These are phyloP conservation scores for Leptothorax acervorum DNA, from an alignment of 2,888 invertebrate genomes.

Conservation along the genomic window DNA sequence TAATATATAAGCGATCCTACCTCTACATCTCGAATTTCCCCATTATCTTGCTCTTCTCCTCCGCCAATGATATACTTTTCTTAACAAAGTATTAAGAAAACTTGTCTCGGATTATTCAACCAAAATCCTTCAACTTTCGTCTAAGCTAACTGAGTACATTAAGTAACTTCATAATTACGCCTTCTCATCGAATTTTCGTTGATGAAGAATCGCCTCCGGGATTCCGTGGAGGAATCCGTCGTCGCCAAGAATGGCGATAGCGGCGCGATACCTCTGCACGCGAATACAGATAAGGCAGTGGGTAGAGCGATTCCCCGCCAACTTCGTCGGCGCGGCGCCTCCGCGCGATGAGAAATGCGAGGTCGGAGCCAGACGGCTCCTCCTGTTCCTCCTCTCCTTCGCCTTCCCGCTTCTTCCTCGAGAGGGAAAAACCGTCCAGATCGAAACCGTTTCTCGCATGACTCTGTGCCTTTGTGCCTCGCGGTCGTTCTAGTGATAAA, in stretches of 20 bases:
- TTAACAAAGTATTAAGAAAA: not conserved
- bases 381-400: constrained; percentile 2
- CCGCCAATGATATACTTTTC: not conserved
- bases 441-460: constrained; percentile 28
- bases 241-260: constrained; percentile 35
- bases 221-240: not conserved
- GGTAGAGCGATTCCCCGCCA: constrained; percentile 32
- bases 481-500: not conserved
- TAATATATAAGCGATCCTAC: not conserved
- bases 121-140: not conserved
- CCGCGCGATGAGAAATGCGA: constrained; percentile 58
- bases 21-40: not conserved
- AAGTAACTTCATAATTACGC: constrained; percentile 12
- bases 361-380: constrained; percentile 50
- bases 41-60: not conserved
- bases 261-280: constrained; percentile 11
- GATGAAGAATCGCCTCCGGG: not conserved
- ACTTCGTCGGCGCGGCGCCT: constrained; percentile 67
- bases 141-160: not conserved
- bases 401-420: constrained; percentile 10
- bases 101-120: not conserved
- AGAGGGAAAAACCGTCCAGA: constrained; percentile 38
- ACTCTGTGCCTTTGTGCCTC: not conserved
- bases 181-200: constrained; percentile 2
- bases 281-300: constrained; percentile 36